phyloP scores from a whole-genome alignment of 2,888 invertebrate species.

The Eledone cirrhosa region DNA sequence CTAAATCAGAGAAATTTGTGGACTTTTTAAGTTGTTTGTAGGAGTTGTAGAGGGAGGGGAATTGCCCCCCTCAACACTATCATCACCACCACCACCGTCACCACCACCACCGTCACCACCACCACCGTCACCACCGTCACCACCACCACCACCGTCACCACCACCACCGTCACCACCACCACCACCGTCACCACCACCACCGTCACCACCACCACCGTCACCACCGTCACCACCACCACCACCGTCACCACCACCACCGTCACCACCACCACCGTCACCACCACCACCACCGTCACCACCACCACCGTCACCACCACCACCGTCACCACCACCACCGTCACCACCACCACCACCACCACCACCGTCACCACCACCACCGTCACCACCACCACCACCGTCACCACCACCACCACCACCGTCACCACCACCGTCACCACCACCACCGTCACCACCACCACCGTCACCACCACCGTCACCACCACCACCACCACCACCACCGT shows the following conservation, averaged over 20 bases:
- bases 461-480: conserved; percentile 13
- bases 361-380: conserved; percentile 16
- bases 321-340: background rate
- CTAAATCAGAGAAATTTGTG: too few relatives aligned
- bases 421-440: conserved; percentile 5
- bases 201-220: background rate
- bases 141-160: background rate
- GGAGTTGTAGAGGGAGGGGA: too few relatives aligned
- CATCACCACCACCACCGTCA: conserved; percentile 16
- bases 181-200: conserved; percentile 13
- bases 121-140: background rate
- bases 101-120: background rate
- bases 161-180: background rate
- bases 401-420: conserved; percentile 15
- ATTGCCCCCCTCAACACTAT: conserved; percentile 18
- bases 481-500: background rate
- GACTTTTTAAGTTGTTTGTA: too few relatives aligned
- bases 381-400: conserved; percentile 16
- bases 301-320: conserved; percentile 1
- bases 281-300: conserved; percentile 1
- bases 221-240: conserved; percentile 18
- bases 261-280: conserved; percentile 6
- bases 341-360: background rate
- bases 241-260: conserved; percentile 23
- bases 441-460: background rate